A percentile compares a stretch with the other conserved stretches of the same genome.
phyloP scores from a whole-genome alignment of 2,888 invertebrate genomes.

The Danaus chrysippus region DNA sequence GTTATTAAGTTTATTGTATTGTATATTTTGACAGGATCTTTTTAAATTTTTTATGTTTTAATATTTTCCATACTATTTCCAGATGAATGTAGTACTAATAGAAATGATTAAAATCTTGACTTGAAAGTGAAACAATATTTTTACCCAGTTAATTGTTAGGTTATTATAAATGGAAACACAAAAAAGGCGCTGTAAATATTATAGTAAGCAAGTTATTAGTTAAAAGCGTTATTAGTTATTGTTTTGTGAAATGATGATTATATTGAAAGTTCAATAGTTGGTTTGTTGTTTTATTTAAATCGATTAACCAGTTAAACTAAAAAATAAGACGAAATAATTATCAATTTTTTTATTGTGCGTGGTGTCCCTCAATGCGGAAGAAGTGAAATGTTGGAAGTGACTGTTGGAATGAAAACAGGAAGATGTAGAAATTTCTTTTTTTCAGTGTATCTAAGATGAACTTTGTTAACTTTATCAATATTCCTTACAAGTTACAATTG shows the following conservation, averaged over 20 bases:
- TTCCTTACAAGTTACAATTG: too few species aligned
- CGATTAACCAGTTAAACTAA: background rate
- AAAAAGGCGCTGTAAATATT: slow-evolving; percentile 61
- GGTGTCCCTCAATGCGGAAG: too few species aligned
- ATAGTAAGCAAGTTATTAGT: slow-evolving; percentile 52
- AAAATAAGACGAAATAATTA: too few species aligned
- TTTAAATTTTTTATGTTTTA: slow-evolving; percentile 29
- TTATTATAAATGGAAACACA: slow-evolving; percentile 24
- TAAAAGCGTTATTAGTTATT: slow-evolving; percentile 67
- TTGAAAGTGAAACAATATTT: slow-evolving; percentile 16
- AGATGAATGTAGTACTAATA: background rate
- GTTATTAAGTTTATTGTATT: slow-evolving; percentile 38
- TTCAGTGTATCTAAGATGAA: too few species aligned
- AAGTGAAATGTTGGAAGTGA: too few species aligned
- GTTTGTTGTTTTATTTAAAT: slow-evolving; percentile 41
- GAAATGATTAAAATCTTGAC: slow-evolving; percentile 13
- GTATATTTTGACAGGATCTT: slow-evolving; percentile 51
- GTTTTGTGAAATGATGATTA: slow-evolving; percentile 75
- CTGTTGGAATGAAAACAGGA: too few species aligned
- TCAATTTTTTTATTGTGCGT: too few species aligned
- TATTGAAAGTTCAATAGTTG: slow-evolving; percentile 70
- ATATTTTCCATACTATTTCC: slow-evolving; percentile 2
- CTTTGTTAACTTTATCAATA: too few species aligned
- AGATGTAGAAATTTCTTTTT: too few species aligned
- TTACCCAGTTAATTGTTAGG: slow-evolving; percentile 14